Conservation (phyloP, 1,140 invertebrate species). For the Varroa destructor region DNA sequence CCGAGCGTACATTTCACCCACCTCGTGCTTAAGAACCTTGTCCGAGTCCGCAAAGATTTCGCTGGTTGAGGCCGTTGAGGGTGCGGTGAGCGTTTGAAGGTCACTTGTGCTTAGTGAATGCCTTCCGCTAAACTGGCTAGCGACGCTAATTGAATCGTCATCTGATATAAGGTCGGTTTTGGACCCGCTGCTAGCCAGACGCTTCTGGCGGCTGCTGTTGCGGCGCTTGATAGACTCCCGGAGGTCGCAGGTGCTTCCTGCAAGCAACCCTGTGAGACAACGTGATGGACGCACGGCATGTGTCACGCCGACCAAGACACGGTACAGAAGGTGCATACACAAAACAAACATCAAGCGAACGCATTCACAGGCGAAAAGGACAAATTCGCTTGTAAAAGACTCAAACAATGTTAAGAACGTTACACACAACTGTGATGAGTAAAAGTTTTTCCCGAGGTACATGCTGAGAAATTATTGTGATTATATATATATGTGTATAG, state of each 20-base stretch:
- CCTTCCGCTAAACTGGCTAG: conserved; percentile 19
- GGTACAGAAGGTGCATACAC: too few species aligned
- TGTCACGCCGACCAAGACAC: background rate
- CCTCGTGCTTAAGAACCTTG: conserved; percentile 7
- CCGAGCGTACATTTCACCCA: background rate
- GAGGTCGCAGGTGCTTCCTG: conserved; percentile 27
- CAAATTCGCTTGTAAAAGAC: too few species aligned
- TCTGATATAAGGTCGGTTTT: conserved; percentile 21
- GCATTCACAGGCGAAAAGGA: too few species aligned
- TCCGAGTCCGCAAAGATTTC: conserved; percentile 21
- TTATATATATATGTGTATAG: too few species aligned
- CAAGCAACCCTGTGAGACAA: conserved; percentile 20
- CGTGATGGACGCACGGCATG: background rate
- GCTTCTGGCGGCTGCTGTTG: conserved; percentile 24
- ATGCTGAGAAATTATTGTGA: too few species aligned
- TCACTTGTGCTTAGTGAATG: conserved; percentile 23
- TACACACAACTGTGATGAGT: too few species aligned
- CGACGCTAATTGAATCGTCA: conserved; percentile 22
- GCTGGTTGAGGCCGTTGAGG: background rate
- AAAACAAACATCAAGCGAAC: too few species aligned
- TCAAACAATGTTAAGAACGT: too few species aligned
- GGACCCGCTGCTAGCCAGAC: conserved; percentile 25
- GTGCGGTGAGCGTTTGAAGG: conserved; percentile 9
- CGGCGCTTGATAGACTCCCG: conserved; percentile 28
- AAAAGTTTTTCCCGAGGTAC: too few species aligned